Conservation (phyloP, 2,888 invertebrate genomes). For the Drosophila paramelanica region DNA sequence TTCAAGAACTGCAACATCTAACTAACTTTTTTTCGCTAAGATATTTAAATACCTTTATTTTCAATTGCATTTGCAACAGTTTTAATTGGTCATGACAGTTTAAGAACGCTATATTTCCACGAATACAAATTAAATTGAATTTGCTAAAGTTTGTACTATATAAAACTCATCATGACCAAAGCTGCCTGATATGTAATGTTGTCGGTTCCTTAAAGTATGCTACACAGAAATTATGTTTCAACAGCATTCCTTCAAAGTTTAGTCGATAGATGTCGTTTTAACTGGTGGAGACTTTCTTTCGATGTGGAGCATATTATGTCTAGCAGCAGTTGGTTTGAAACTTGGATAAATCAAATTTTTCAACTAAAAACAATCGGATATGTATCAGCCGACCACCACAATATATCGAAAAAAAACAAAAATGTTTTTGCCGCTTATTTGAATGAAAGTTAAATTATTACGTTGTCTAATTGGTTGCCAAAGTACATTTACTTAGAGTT, state of each 20-base stretch:
- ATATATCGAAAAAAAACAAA: not conserved
- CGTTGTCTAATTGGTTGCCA: too few species aligned
- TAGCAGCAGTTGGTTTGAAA: constrained; percentile 3
- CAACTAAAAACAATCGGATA: not conserved
- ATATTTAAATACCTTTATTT: too few species aligned
- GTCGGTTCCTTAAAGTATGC: constrained; percentile 1
- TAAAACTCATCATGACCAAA: not conserved
- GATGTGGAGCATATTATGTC: not conserved
- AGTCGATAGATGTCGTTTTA: constrained; percentile 14
- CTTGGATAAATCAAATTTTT: not conserved
- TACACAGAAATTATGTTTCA: not conserved
- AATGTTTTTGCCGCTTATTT: not conserved
- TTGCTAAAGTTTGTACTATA: too few species aligned
- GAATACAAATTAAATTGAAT: too few species aligned
- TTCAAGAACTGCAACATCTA: too few species aligned
- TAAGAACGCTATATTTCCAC: too few species aligned
- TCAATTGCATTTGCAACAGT: too few species aligned
- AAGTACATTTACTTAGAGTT: too few species aligned
- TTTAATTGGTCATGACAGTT: too few species aligned
- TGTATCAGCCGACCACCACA: not conserved
- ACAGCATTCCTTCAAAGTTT: not conserved
- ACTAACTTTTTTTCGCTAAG: too few species aligned
- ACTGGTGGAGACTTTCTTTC: not conserved
- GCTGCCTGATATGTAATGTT: not conserved
- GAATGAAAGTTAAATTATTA: not conserved